Evolutionary conservation across 2,888 invertebrate species (phyloP).

Genomic region (Coecobrya sp.): DNA sequence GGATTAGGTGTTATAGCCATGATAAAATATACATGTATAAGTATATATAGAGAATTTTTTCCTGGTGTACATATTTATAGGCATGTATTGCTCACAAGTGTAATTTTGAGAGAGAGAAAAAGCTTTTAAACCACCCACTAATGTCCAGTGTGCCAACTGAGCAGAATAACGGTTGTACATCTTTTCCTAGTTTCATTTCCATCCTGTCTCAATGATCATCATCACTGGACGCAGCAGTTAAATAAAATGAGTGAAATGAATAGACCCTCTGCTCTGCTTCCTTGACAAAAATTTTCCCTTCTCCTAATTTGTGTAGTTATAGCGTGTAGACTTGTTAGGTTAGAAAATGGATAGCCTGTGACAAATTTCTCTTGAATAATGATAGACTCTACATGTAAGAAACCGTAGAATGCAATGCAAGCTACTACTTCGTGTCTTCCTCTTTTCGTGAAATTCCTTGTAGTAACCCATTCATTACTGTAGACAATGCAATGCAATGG

Average conservation of each 20-base stretch:
- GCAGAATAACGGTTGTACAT: not conserved
- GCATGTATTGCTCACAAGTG: not conserved
- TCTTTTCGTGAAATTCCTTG: not conserved
- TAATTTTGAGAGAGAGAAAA: not conserved
- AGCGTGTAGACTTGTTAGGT: not conserved
- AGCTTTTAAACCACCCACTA: conserved; percentile 2
- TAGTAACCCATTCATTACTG: conserved; percentile 25
- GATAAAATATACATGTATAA: not conserved
- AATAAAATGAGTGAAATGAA: not conserved
- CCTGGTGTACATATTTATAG: not conserved
- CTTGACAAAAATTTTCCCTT: not conserved
- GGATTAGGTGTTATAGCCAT: conserved; percentile 23
- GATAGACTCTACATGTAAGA: not conserved
- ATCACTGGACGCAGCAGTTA: not conserved
- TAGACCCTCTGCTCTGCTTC: not conserved
- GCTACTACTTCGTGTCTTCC: not conserved
- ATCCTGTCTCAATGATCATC: not conserved
- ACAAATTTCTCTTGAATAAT: conserved; percentile 35
- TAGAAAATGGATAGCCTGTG: not conserved
- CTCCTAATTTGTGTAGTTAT: too few species aligned
- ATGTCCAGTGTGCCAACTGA: not conserved
- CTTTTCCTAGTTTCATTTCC: not conserved
- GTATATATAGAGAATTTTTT: conserved; percentile 11
- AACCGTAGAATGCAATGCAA: not conserved
- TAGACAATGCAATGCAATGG: conserved; percentile 27